Evolutionary conservation across 2,113 vertebrate genomes (phyloP).

Genomic region (Etheostoma cragini): DNA sequence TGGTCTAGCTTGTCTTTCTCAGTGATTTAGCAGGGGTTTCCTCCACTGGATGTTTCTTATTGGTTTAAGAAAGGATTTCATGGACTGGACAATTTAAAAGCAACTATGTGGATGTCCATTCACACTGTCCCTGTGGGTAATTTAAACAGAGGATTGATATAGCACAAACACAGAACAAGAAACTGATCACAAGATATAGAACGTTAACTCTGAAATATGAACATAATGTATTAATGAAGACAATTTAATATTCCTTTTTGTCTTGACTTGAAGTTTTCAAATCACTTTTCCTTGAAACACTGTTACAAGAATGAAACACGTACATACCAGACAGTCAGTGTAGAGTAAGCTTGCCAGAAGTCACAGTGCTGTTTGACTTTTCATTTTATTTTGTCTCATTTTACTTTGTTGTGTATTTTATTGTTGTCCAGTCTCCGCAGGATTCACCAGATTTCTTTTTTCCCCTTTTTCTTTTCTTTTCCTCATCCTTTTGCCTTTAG

Average conservation of each 20-base stretch:
- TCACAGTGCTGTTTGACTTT: slow-evolving; percentile 4
- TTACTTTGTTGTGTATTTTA: slow-evolving; percentile 71
- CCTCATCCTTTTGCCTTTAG: slow-evolving; percentile 75
- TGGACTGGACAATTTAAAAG: slow-evolving; percentile 63
- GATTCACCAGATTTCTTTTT: slow-evolving; percentile 63
- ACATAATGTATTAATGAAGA: not conserved
- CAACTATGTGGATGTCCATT: slow-evolving; percentile 50
- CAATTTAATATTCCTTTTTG: not conserved
- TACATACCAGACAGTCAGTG: not conserved
- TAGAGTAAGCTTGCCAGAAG: slow-evolving; percentile 3
- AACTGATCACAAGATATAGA: not conserved
- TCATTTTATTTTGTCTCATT: slow-evolving; percentile 43
- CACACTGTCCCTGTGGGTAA: slow-evolving; percentile 34
- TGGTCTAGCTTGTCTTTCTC: slow-evolving; percentile 59
- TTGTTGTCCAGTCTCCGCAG: slow-evolving; percentile 73
- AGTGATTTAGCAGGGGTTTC: slow-evolving; percentile 72
- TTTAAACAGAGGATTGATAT: slow-evolving; percentile 24
- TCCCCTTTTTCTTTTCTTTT: slow-evolving; percentile 65
- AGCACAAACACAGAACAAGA: not conserved
- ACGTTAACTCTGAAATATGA: not conserved
- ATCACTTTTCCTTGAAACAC: not conserved
- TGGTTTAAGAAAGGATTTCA: slow-evolving; percentile 69
- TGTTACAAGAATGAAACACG: not conserved
- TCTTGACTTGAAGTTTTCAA: not conserved
- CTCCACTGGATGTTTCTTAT: slow-evolving; percentile 65